Percentiles rank a stretch among this genome's conserved stretches.
Conservation (phyloP, 2,888 invertebrate species). For the Zaprionus bogoriensis region DNA sequence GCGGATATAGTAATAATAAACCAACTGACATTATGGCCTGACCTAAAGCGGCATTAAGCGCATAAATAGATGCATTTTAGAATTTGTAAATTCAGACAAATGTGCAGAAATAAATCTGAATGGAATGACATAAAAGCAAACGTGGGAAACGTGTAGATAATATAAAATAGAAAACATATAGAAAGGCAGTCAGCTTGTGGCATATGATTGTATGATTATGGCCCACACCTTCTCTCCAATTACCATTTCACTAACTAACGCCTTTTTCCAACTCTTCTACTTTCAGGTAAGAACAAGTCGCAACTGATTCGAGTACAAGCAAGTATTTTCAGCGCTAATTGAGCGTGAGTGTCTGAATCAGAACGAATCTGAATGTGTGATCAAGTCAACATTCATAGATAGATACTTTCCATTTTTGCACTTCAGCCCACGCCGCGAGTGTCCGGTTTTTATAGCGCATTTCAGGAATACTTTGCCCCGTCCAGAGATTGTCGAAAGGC, state of each 20-base stretch:
- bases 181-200: no score
- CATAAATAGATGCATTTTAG: not conserved
- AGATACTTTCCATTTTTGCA: conserved; percentile 43
- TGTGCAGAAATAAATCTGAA: no score
- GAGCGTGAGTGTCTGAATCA: conserved; percentile 27
- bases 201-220: no score
- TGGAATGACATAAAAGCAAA: no score
- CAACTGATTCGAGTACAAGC: conserved; percentile 12
- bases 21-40: conserved; percentile 14
- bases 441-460: conserved; percentile 26
- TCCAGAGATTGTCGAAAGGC: conserved; percentile 44
- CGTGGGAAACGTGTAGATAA: no score
- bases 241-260: not conserved
- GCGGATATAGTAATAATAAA: conserved; percentile 55
- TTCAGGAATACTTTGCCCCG: conserved; percentile 18
- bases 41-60: not conserved
- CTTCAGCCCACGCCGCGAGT: conserved; percentile 42
- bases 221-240: not conserved
- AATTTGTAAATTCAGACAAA: no score
- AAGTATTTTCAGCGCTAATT: conserved; percentile 29
- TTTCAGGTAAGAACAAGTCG: conserved; percentile 56
- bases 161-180: no score
- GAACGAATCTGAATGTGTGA: conserved; percentile 21
- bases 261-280: conserved; percentile 1
- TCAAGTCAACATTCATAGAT: conserved; percentile 26